Base-by-base conservation (phyloP, 2,888 invertebrate genomes). In the Parapristionchus giblindavisi region DNA sequence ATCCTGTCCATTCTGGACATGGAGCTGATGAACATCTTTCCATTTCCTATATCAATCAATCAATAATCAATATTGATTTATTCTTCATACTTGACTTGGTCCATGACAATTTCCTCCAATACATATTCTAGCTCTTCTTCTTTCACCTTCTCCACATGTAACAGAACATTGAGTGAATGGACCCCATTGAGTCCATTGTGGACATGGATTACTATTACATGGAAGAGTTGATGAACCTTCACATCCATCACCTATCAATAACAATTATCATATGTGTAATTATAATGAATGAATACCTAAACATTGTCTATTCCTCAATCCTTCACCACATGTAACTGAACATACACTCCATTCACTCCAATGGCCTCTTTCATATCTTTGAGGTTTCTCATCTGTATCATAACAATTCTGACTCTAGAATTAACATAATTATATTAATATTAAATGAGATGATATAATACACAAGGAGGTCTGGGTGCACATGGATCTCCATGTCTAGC, bases 261-360 rank as follows among this genome's bases (percentile, higher is more conserved):
- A 6, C 11, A 32, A 8, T 21, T 71, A 14, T 5, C 24, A 58
- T 51, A n/a, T 14, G 8, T 6, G 14, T n/a, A 14, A n/a, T 14
- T 17, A 54, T 32, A 60, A n/a, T 60, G 0, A 32, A 40, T 32
- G 1, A 2, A 5, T n/a, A 80, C 80, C 81, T 34, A 76, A 34
- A 75, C 83, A 81, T n/a, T 77, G 74, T 32, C 83, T 60, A 0
- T 80, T 80, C 11, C 77, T 72, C 2, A 76, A 68, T 21, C 78
- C 77, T 8, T 78, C 65, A n/a, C 83, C 83, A 79, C 83, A 83
- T 27, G 78, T 75, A 0, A 79, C 81, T 11, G 78, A 76, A 52
- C 83, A 83, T 14, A 75, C 51, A 4, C 79, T 76, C 83, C 83
- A 83, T 58, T 83, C 81, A 0, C 78, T 76, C 83, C 83, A 83